Base-by-base conservation (phyloP, 2,797 vertebrate genomes). In the Karalla daura region DNA sequence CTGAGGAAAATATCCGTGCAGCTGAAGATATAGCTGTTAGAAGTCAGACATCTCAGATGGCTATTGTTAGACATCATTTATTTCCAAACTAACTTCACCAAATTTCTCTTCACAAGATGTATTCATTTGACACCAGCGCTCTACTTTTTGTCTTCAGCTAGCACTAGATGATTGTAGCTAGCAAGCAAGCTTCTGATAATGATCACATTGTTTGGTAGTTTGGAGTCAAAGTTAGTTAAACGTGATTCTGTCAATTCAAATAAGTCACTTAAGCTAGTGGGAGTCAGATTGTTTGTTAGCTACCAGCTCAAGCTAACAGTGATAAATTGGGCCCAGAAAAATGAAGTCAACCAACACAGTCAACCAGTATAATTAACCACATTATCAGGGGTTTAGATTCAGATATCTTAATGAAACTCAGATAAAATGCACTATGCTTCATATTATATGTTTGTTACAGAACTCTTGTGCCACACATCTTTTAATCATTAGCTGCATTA, bases 1-100 rank as follows among this genome's bases (percentile, higher is more conserved):
- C 37, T 18, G 28, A 37, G 52, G 12, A 63, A 6, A 30, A 40
- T 17, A 11, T 20, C 46, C 21, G 5, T 14, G 21, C 14, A 5
- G 45, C 40, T 58, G 18, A 65, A 64, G 21, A 44, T 45, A 43
- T n/a, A 30, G 18, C 14, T 24, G 3, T 28, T 21, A 41, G 36
- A 10, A 17, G 13, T 27, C 28, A 41, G 35, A 28, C 9, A 33
- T 39, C n/a, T 9, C 37, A 39, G 6, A 18, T 39, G 20, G 25
- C 49, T 60, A 17, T 17, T 40, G 43, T 53, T 43, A 24, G 18
- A 11, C 17, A 44, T 20, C 14, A 12, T 20, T 18, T 17, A 28
- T 37, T 21, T 21, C 8, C 5, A 23, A 64, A 65, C 24, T 5
- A 49, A 35, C 27, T 25, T 6, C 35, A 20, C 27, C 30, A 5